Evolutionary conservation across 2,797 vertebrate genomes (phyloP), one percentile per base, ranked within the genome.

Genomic region (Huso huso): DNA sequence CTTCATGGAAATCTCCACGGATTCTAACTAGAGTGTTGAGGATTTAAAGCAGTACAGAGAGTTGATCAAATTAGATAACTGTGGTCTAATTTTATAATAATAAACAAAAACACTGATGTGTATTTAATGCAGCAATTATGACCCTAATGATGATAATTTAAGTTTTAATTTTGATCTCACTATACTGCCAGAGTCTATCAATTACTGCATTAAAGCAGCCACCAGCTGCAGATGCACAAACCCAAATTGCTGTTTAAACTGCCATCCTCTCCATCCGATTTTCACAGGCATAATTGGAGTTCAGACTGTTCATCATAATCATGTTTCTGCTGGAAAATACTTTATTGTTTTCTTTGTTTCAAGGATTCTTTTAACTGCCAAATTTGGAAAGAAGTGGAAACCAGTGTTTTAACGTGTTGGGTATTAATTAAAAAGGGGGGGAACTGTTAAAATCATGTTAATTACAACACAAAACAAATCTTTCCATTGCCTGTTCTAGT

Each of bases 101-200:
- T 75, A 83, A 88, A 87, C 77, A 84, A 87, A 85, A 85, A 77
- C 76, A 72, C 70, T 60, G 78, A 79, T 83, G 80, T 77, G 77
- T 79, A 78, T 82, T 79, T 77, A 76, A 83, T 81, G 78, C 79
- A 75, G 85, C 82, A 87, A 90, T 90, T 87, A 88, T 15, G 48
- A 83, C 82, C 78, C 83, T 90, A 94, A 92, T 92, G 88, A 90
- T 79, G 75, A 87, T 87, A 91, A 93, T 92, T 90, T 91, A 86
- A 88, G 88, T 89, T 92, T 91, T 93, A 90, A 92, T 94, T 93
- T 86, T 87, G 91, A 92, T 91, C 87, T 88, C 91, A 89, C 86
- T 91, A 85, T 89, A 92, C 88, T 91, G 92, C 88, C 89, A 92
- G 83, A 85, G 80, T 92, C 91, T 88, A 94, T 94, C 92, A 95